Conservation (phyloP, 2,113 vertebrate species). For the Scatophagus argus region DNA sequence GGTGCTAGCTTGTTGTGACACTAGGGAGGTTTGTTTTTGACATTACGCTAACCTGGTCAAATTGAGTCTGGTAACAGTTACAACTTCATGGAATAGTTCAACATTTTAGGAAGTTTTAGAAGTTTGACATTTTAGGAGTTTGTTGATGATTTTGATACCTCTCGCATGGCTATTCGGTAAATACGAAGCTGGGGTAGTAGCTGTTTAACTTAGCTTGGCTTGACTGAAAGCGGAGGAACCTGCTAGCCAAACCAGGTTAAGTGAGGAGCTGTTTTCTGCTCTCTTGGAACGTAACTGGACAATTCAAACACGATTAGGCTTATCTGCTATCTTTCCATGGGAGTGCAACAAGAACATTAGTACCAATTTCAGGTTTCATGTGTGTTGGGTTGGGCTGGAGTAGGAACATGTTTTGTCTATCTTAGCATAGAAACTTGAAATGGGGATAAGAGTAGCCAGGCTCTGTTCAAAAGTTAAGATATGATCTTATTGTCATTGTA, state of each 20-base stretch:
- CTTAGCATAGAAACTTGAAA: background rate
- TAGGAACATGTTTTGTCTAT: background rate
- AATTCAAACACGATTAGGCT: background rate
- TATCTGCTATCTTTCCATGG: background rate
- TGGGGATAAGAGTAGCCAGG: too few species aligned
- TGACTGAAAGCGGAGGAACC: background rate
- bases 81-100: slow-evolving; percentile 12
- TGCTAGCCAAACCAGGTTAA: too few species aligned
- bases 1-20: slow-evolving; percentile 52
- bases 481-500: too few species aligned
- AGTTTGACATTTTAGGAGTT: too few species aligned
- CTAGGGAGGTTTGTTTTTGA: slow-evolving; percentile 6
- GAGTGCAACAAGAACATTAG: background rate
- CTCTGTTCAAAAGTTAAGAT: background rate
- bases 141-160: background rate
- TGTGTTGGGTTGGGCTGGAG: background rate
- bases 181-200: background rate
- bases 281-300: background rate
- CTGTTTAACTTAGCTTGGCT: background rate
- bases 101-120: background rate
- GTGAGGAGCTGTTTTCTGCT: background rate
- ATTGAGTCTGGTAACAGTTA: background rate
- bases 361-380: background rate
- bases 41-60: slow-evolving; percentile 3
- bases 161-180: background rate